These are phyloP conservation scores for Loripinus fragilis DNA, from an alignment of 2,888 invertebrate genomes.

Conservation along the genomic window DNA sequence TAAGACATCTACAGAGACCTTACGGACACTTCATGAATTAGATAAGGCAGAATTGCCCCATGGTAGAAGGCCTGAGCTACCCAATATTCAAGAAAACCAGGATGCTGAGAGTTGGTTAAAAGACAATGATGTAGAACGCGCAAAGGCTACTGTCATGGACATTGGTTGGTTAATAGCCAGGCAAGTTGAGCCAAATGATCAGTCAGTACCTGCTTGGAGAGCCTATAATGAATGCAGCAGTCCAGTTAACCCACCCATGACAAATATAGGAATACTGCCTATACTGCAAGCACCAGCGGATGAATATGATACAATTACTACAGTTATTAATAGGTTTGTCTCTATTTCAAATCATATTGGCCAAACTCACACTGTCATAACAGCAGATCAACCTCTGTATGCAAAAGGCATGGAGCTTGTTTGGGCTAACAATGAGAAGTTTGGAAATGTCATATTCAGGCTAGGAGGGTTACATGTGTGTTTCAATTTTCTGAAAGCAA, in stretches of 20 bases:
- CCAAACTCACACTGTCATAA: slow-evolving; percentile 42
- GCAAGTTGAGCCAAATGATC: slow-evolving; percentile 8
- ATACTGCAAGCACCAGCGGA: slow-evolving; percentile 46
- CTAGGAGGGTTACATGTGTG: slow-evolving; percentile 27
- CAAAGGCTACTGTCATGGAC: not conserved
- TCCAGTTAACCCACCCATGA: slow-evolving; percentile 22
- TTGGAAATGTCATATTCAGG: not conserved
- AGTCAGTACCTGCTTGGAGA: slow-evolving; percentile 23
- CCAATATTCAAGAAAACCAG: not conserved
- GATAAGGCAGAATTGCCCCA: slow-evolving; percentile 13
- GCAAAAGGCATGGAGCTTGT: slow-evolving; percentile 13
- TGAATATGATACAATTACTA: slow-evolving; percentile 40
- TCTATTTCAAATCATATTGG: slow-evolving; percentile 28
- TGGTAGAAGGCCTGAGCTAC: slow-evolving; percentile 24
- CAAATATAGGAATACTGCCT: slow-evolving; percentile 29
- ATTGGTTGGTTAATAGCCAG: slow-evolving; percentile 21
- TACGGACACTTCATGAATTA: slow-evolving; percentile 26
- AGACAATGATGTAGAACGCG: not conserved
- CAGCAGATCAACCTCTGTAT: slow-evolving; percentile 22
- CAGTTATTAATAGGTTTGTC: slow-evolving; percentile 29
- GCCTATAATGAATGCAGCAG: slow-evolving; percentile 27
- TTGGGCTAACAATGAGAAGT: slow-evolving; percentile 8
- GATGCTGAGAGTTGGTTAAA: slow-evolving; percentile 21
- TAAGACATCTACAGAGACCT: not conserved
- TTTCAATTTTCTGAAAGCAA: slow-evolving; percentile 37